Evolutionary conservation across 2,113 vertebrate genomes (phyloP).

Genomic region (Plecotus auritus): DNA sequence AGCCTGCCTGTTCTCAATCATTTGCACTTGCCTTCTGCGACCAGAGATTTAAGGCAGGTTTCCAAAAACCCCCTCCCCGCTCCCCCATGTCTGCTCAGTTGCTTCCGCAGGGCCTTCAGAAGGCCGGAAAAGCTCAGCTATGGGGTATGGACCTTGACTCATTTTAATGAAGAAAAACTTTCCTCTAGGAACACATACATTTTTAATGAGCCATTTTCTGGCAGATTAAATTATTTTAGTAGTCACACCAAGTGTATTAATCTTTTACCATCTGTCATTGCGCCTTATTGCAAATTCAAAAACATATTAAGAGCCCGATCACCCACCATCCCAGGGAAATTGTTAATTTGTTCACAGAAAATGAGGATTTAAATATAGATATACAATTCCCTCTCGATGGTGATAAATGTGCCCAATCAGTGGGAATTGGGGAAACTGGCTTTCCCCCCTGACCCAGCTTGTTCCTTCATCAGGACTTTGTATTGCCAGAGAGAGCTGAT

Average conservation of each 20-base stretch:
- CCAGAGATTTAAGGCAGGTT: background rate
- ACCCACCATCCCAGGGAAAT: conserved; percentile 32
- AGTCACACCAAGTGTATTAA: conserved; percentile 69
- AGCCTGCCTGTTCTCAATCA: background rate
- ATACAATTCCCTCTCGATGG: background rate
- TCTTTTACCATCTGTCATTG: conserved; percentile 70
- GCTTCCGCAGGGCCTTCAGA: background rate
- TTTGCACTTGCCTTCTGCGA: background rate
- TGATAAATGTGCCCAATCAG: background rate
- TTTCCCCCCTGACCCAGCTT: background rate
- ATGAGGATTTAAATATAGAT: conserved; percentile 38
- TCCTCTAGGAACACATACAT: conserved; percentile 68
- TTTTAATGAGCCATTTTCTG: conserved; percentile 73
- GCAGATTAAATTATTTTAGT: conserved; percentile 70
- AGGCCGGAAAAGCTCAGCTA: background rate
- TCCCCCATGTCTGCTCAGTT: background rate
- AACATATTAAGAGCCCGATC: conserved; percentile 64
- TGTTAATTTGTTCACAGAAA: conserved; percentile 48
- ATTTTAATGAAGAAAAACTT: conserved; percentile 59
- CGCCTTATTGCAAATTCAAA: conserved; percentile 66
- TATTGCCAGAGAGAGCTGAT: background rate
- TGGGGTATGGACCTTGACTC: background rate
- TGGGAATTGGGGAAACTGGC: background rate
- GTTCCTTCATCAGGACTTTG: background rate
- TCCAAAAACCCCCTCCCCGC: background rate